Evolutionary conservation across 2,888 invertebrate species (phyloP).

Genomic region (Julus scanicus): DNA sequence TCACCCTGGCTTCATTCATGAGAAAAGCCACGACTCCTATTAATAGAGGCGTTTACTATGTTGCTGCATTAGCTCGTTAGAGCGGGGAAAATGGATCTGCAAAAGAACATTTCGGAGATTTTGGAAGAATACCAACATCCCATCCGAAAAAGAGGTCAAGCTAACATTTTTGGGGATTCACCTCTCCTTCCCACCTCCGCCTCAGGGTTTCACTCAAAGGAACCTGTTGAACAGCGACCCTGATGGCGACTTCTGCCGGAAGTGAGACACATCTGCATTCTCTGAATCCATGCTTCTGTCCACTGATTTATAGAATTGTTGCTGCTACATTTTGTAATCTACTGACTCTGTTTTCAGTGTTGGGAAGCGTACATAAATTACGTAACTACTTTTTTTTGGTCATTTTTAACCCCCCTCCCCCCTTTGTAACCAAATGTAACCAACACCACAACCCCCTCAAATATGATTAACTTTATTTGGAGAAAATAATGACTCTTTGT

Average conservation of each 20-base stretch:
- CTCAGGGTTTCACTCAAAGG: neutral
- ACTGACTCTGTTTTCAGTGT: too few relatives aligned
- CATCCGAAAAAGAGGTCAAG: constrained; percentile 20
- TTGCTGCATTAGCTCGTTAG: constrained; percentile 24
- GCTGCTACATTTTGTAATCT: too few relatives aligned
- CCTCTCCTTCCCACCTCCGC: neutral
- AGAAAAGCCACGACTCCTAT: constrained; percentile 34
- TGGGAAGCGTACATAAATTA: too few relatives aligned
- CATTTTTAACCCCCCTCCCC: too few relatives aligned
- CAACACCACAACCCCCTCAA: too few relatives aligned
- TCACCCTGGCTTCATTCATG: constrained; percentile 42
- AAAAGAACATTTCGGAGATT: constrained; percentile 34
- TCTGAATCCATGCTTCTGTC: too few relatives aligned
- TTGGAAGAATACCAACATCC: constrained; percentile 13
- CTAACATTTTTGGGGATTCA: constrained; percentile 27
- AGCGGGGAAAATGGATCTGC: constrained; percentile 35
- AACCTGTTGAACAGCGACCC: neutral
- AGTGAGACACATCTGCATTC: neutral
- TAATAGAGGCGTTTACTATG: constrained; percentile 23
- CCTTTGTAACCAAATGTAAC: too few relatives aligned
- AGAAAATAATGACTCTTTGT: too few relatives aligned
- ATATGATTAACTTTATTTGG: too few relatives aligned
- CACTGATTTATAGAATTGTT: too few relatives aligned
- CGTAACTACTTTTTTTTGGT: too few relatives aligned
- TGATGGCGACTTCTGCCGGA: neutral